Evolutionary conservation across 2,888 invertebrate species (phyloP).

Genomic region (Carterocephalus palaemon): DNA sequence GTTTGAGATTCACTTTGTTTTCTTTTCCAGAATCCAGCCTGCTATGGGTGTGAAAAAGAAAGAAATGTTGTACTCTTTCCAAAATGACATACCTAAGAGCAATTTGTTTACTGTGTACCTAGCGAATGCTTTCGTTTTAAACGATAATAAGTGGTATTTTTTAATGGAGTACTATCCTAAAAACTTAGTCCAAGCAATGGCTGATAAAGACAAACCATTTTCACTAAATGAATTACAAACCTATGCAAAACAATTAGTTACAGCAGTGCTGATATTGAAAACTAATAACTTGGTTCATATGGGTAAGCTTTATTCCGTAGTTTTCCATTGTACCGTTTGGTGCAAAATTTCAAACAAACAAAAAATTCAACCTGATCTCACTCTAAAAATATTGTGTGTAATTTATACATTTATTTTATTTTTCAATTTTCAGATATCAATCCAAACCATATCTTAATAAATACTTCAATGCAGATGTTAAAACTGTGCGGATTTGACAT

Average conservation of each 20-base stretch:
- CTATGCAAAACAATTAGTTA: conserved; percentile 48
- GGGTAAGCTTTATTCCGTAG: too few relatives aligned
- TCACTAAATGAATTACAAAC: conserved; percentile 45
- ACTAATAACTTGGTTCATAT: conserved; percentile 50
- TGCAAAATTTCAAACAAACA: conserved; percentile 11
- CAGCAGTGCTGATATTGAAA: conserved; percentile 47
- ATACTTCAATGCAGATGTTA: conserved; percentile 36
- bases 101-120: conserved; percentile 39
- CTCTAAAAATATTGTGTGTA: not conserved
- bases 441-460: conserved; percentile 53
- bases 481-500: conserved; percentile 60
- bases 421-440: conserved; percentile 52
- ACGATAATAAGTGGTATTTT: conserved; percentile 41
- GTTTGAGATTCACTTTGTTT: too few relatives aligned
- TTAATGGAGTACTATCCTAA: conserved; percentile 53
- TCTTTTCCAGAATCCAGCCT: conserved; percentile 15
- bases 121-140: conserved; percentile 37
- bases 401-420: not conserved
- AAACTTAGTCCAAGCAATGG: conserved; percentile 42
- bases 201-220: conserved; percentile 35
- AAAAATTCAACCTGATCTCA: not conserved
- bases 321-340: too few relatives aligned
- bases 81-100: conserved; percentile 37
- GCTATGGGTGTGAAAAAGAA: conserved; percentile 30
- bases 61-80: conserved; percentile 39